These are phyloP conservation scores for Pipistrellus pipistrellus DNA, from an alignment of 2,797 vertebrate genomes.

Conservation along the genomic window DNA sequence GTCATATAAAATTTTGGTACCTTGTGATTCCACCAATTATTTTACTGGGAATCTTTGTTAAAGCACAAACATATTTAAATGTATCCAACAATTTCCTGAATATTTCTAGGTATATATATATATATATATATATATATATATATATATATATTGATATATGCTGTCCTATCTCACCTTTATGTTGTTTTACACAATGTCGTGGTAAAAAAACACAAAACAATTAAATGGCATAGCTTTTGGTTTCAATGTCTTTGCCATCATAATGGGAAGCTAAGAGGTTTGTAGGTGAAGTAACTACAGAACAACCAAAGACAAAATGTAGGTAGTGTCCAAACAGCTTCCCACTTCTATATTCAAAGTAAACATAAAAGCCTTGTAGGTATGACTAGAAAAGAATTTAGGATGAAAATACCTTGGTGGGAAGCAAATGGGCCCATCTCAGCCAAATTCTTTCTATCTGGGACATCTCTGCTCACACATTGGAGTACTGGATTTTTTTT, in stretches of 20 bases:
- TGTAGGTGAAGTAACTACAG: neutral
- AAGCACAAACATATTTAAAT: neutral
- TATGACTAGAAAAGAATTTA: neutral
- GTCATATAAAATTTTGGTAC: neutral
- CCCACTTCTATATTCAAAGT: neutral
- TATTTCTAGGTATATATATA: neutral
- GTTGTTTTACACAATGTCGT: neutral
- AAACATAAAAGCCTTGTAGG: neutral
- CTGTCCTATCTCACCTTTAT: neutral
- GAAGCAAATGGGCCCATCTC: neutral
- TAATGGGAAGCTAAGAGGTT: neutral
- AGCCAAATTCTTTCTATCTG: neutral
- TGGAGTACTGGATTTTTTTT: neutral
- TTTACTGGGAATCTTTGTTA: conserved; percentile 16
- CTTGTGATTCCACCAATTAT: conserved; percentile 17
- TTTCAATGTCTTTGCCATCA: neutral
- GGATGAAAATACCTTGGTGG: neutral
- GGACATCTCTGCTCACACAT: neutral
- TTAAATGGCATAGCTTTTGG: neutral
- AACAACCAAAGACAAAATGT: neutral
- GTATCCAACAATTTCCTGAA: neutral
- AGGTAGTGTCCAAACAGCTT: neutral
- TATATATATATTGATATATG: neutral
- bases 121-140: neutral
- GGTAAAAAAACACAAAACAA: neutral